Conservation (phyloP, 2,113 vertebrate genomes). For the Hippocampus mohnikei region DNA sequence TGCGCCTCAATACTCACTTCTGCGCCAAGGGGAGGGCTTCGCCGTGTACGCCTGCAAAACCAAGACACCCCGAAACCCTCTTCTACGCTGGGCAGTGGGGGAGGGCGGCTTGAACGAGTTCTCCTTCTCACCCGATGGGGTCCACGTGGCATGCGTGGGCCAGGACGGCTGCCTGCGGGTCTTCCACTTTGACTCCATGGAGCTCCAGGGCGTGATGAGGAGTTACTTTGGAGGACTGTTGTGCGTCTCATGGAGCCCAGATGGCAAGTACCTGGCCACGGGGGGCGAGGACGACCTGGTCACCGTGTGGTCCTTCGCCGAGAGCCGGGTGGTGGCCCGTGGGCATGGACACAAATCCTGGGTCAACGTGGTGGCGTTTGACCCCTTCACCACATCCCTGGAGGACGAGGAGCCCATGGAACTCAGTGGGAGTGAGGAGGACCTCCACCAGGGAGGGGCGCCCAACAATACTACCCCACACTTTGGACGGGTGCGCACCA, state of each 20-base stretch:
- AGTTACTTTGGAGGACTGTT: slow-evolving; percentile 91
- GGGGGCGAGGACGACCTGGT: slow-evolving; percentile 89
- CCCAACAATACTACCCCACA: slow-evolving; percentile 52
- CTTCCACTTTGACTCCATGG: slow-evolving; percentile 90
- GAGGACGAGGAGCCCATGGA: slow-evolving; percentile 76
- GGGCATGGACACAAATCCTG: slow-evolving; percentile 92
- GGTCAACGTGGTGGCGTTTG: slow-evolving; percentile 91
- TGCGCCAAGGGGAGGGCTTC: slow-evolving; percentile 86
- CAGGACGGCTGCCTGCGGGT: slow-evolving; percentile 87
- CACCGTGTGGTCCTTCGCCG: slow-evolving; percentile 87
- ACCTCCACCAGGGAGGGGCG: slow-evolving; percentile 61
- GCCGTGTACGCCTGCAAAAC: slow-evolving; percentile 85
- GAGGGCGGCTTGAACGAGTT: slow-evolving; percentile 88
- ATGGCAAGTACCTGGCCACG: slow-evolving; percentile 85
- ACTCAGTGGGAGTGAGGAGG: slow-evolving; percentile 76
- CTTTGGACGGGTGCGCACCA: slow-evolving; percentile 74
- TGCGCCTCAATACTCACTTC: slow-evolving; percentile 80
- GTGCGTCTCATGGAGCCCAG: slow-evolving; percentile 91
- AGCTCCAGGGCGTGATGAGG: slow-evolving; percentile 88
- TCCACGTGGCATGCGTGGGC: slow-evolving; percentile 87
- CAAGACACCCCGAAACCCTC: slow-evolving; percentile 83
- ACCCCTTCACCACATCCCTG: slow-evolving; percentile 81
- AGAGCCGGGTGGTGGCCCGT: slow-evolving; percentile 84
- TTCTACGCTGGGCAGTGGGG: slow-evolving; percentile 86
- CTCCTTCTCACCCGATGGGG: slow-evolving; percentile 86